Evolutionary conservation across 2,113 vertebrate genomes (phyloP), one percentile per base, ranked within the genome.

Genomic region (Isichthys henryi): DNA sequence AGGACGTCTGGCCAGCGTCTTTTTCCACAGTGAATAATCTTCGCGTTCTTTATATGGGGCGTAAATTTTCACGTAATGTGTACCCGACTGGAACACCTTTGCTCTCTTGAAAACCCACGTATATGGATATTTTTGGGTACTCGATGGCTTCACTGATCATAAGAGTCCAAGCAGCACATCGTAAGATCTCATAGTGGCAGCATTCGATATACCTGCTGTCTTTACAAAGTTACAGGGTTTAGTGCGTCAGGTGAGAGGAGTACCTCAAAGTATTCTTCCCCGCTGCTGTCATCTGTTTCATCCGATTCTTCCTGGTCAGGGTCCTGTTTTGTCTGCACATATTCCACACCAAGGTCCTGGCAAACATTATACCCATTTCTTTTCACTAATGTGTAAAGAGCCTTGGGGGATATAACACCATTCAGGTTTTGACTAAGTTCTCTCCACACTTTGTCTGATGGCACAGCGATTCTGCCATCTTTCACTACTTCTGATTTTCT

Each of bases 301-400:
- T 62, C 87, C 58, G 53, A 17, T 23, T 66, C 87, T 62, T 88
- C 58, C 15, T 46, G 45, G 13, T 77, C n/a, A 49, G 62, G n/a
- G 2, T 27, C 58, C n/a, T 88, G 23, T 27, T 88, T 35, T 39
- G 17, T 77, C 39, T 88, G 49, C 23, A 50, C 66, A 50, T 39
- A 88, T 19, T 50, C 62, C 62, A 88, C 74, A 21, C 52, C 82
- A 48, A 84, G 82, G 39, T 77, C 88, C 62, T 74, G 62, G 56
- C 7, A 74, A 0, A 70, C 46, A 31, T 77, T 74, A 77, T 48
- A 48, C 48, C 45, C 62, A 35, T 88, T 88, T 66, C 31, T 58
- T 45, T 77, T 88, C 70, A 88, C 88, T 39, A 74, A 88, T 15
- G 88, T 77, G 52, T 88, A 88, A 43, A 88, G 62, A 77, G 58